These are phyloP conservation scores for Aphelenchoides besseyi DNA, from an alignment of 1,140 invertebrate genomes.

Conservation along the genomic window DNA sequence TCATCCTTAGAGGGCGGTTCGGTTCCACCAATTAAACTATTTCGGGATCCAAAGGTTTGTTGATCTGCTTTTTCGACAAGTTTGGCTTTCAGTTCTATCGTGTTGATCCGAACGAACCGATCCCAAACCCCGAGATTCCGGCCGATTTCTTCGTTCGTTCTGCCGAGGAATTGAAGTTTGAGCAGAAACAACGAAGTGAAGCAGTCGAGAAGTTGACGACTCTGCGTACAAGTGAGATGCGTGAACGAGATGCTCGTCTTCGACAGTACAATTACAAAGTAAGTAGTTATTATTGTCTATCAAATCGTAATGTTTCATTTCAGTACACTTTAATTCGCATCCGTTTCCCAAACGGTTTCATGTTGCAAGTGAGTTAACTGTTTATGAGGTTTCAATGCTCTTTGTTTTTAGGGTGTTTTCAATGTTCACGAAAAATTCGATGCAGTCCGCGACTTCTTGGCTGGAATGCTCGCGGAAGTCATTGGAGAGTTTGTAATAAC, in stretches of 20 bases:
- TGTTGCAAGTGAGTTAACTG: slow-evolving; percentile 38
- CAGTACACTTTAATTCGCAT: slow-evolving; percentile 43
- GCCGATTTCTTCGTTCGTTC: slow-evolving; percentile 36
- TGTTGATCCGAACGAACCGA: slow-evolving; percentile 40
- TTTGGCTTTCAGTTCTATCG: slow-evolving; percentile 34
- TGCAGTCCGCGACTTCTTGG: slow-evolving; percentile 35
- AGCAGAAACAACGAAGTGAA: slow-evolving; percentile 28
- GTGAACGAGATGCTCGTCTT: slow-evolving; percentile 31
- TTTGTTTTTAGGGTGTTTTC: slow-evolving; percentile 39
- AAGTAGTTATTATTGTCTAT: too few relatives aligned
- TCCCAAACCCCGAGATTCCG: slow-evolving; percentile 38
- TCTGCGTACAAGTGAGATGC: slow-evolving; percentile 39
- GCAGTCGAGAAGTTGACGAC: slow-evolving; percentile 41
- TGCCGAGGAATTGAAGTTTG: slow-evolving; percentile 28
- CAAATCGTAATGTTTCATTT: too few relatives aligned
- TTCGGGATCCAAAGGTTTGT: slow-evolving; percentile 43
- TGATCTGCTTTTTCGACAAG: slow-evolving; percentile 4
- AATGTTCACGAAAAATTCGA: slow-evolving; percentile 37
- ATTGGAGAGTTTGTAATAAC: slow-evolving; percentile 28
- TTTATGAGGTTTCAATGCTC: not conserved
- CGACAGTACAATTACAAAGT: slow-evolving; percentile 33
- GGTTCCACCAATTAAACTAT: slow-evolving; percentile 35
- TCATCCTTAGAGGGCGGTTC: slow-evolving; percentile 19
- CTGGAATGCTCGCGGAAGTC: slow-evolving; percentile 2
- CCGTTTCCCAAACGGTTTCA: slow-evolving; percentile 45